Percentiles rank a stretch among this genome's conserved stretches.
phyloP scores from a whole-genome alignment of 2,797 vertebrate species.

The Aplochiton taeniatus region DNA sequence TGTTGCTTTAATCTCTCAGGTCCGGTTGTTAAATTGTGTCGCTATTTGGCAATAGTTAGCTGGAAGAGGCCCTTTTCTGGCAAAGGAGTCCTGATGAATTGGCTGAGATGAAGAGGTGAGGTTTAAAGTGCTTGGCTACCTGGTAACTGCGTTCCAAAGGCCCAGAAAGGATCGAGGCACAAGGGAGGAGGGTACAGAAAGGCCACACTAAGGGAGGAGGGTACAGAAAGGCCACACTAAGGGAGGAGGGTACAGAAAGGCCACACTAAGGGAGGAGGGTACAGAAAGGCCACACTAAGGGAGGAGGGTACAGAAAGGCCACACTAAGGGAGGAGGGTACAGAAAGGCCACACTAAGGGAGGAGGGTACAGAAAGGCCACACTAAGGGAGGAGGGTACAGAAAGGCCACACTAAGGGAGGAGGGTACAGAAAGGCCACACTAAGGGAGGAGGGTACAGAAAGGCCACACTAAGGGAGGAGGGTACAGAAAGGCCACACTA shows the following conservation, averaged over 20 bases:
- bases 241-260: too few relatives aligned
- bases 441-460: constrained; percentile 46
- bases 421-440: too few relatives aligned
- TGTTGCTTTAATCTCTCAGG: constrained; percentile 36
- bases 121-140: constrained; percentile 51
- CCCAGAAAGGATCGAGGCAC: constrained; percentile 52
- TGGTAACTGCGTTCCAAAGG: constrained; percentile 51
- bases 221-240: constrained; percentile 65
- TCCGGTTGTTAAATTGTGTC: constrained; percentile 59
- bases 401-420: constrained; percentile 71
- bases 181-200: constrained; percentile 45
- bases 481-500: too few relatives aligned
- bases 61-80: constrained; percentile 54
- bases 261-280: constrained; percentile 46
- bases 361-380: too few relatives aligned
- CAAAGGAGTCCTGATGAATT: constrained; percentile 59
- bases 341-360: constrained; percentile 69
- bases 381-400: constrained; percentile 43
- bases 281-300: constrained; percentile 66
- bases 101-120: constrained; percentile 52
- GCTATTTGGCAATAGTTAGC: constrained; percentile 48
- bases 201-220: constrained; percentile 58
- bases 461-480: constrained; percentile 72
- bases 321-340: constrained; percentile 43
- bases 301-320: too few relatives aligned